These are phyloP conservation scores for Brenthis ino DNA, from an alignment of 2,888 invertebrate genomes.

Conservation along the genomic window DNA sequence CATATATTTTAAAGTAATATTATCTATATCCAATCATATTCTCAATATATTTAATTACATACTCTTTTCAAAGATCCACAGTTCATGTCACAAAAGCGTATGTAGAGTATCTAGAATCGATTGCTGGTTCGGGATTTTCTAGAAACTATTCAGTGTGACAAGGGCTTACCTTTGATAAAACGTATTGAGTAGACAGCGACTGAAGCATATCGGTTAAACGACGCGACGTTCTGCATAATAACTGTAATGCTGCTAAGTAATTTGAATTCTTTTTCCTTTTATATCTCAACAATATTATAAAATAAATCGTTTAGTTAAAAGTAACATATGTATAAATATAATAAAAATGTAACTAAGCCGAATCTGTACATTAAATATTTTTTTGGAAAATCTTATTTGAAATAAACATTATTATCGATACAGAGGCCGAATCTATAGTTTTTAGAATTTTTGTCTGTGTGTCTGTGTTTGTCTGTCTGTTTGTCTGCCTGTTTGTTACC, in stretches of 20 bases:
- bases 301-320: not conserved
- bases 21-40: too few species aligned
- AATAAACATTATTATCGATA: too few species aligned
- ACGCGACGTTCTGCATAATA: constrained; percentile 4
- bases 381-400: too few species aligned
- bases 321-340: too few species aligned
- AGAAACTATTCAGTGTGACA: constrained; percentile 30
- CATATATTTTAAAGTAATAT: too few species aligned
- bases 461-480: too few species aligned
- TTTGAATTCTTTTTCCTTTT: constrained; percentile 8
- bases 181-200: constrained; percentile 28
- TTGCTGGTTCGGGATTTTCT: constrained; percentile 30
- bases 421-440: too few species aligned
- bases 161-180: constrained; percentile 33
- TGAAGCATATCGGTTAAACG: constrained; percentile 23
- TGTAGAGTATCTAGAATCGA: constrained; percentile 22
- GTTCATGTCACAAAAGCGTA: not conserved
- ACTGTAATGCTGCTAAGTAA: constrained; percentile 15
- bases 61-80: constrained; percentile 1
- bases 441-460: too few species aligned
- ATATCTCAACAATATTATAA: constrained; percentile 10
- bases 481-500: too few species aligned
- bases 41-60: not conserved
- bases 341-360: too few species aligned
- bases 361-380: too few species aligned